Conservation (phyloP, 2,797 vertebrate genomes). For the Malacoraja senta region DNA sequence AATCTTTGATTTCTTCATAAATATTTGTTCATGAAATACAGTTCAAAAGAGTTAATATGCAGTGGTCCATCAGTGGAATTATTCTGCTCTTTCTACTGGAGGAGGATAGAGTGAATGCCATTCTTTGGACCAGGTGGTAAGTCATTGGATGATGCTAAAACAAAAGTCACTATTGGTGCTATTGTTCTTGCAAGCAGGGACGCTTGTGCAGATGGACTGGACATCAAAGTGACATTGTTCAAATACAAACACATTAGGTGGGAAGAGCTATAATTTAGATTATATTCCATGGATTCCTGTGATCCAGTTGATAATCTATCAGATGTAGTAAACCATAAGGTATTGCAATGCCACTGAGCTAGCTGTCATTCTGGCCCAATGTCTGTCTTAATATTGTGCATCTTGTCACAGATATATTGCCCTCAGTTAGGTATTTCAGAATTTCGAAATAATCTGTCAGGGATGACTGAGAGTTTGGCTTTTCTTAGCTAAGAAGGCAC, state of each 20-base stretch:
- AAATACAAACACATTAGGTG: background rate
- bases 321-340: background rate
- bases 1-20: background rate
- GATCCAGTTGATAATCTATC: background rate
- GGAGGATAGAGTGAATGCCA: background rate
- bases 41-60: background rate
- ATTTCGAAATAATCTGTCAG: background rate
- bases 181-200: background rate
- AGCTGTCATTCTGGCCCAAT: background rate
- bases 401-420: background rate
- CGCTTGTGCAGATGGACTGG: background rate
- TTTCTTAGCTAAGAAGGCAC: background rate
- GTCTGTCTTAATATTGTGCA: background rate
- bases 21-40: background rate
- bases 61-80: background rate
- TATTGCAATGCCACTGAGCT: background rate
- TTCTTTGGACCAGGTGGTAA: background rate
- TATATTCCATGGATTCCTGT: background rate
- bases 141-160: background rate
- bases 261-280: background rate
- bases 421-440: slow-evolving; percentile 24
- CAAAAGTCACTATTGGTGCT: background rate
- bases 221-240: background rate
- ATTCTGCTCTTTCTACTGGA: background rate
- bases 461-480: background rate